Conservation (phyloP, 2,797 vertebrate species). For the Rhinogobio ventralis region DNA sequence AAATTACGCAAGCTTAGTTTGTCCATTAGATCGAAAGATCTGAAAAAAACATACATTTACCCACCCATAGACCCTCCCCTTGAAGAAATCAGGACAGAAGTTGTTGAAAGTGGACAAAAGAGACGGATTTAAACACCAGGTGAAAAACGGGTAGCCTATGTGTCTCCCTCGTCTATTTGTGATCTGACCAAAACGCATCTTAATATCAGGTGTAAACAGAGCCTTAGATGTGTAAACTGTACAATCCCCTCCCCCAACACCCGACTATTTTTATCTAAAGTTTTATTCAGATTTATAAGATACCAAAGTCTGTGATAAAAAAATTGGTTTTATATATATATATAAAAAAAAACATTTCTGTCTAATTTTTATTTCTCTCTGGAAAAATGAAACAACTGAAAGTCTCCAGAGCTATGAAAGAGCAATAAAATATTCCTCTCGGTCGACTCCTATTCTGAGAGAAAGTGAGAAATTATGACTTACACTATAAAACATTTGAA, state of each 20-base stretch:
- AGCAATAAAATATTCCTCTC: neutral
- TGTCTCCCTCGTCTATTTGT: no score
- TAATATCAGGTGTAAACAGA: neutral
- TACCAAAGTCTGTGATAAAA: no score
- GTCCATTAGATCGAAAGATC: neutral
- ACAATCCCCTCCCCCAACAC: neutral
- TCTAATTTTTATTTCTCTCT: neutral
- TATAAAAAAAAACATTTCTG: no score
- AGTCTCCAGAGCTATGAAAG: neutral
- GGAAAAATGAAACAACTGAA: neutral
- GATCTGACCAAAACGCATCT: no score
- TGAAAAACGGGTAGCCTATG: no score
- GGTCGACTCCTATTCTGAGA: neutral
- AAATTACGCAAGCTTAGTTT: neutral
- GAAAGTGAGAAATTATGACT: neutral
- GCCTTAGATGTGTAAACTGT: neutral
- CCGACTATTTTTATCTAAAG: neutral
- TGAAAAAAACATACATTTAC: neutral
- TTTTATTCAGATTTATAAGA: no score
- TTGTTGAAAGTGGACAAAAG: no score
- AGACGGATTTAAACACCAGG: neutral
- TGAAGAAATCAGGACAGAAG: neutral
- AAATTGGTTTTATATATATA: no score
- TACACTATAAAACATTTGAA: neutral
- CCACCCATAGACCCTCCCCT: neutral